Conservation (phyloP, 2,888 invertebrate genomes). For the Apamea monoglypha region DNA sequence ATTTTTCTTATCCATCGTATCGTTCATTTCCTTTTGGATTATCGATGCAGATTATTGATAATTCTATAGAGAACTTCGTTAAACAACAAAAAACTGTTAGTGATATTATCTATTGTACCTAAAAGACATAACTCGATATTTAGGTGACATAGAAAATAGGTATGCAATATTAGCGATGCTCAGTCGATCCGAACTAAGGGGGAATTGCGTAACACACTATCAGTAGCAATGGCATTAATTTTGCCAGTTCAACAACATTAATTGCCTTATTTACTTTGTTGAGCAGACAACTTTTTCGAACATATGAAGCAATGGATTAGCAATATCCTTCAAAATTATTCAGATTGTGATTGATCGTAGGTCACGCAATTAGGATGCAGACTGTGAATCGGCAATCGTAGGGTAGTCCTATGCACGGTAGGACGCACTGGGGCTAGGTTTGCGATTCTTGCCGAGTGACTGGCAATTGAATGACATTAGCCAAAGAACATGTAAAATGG, state of each 20-base stretch:
- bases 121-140: background rate
- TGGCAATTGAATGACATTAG: background rate
- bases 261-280: background rate
- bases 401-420: background rate
- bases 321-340: too few species aligned
- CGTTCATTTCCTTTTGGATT: background rate
- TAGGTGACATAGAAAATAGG: background rate
- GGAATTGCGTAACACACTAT: background rate
- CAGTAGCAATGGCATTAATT: background rate
- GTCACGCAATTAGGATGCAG: too few species aligned
- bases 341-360: too few species aligned
- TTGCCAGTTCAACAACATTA: background rate
- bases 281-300: background rate
- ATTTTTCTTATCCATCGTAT: background rate
- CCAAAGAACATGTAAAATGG: background rate
- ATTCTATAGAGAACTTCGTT: background rate
- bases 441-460: background rate
- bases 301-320: too few species aligned
- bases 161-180: background rate
- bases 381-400: too few species aligned
- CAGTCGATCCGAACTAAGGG: background rate
- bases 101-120: background rate
- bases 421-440: background rate
- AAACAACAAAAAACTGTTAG: slow-evolving; percentile 8
- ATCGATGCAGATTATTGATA: background rate